Conservation (phyloP, 2,888 invertebrate genomes). For the Rhaphigaster nebulosa region DNA sequence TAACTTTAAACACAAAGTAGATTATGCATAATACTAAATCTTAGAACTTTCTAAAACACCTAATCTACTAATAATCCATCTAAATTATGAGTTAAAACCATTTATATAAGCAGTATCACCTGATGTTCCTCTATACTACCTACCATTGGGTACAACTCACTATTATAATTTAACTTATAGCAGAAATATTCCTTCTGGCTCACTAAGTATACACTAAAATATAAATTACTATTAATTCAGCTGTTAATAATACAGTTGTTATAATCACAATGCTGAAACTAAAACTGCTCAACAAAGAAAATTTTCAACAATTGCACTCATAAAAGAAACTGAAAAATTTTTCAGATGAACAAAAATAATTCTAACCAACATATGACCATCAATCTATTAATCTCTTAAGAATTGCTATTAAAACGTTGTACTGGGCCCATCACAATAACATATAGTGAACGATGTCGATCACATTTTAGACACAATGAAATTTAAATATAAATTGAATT, state of each 20-base stretch:
- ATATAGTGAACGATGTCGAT: background rate
- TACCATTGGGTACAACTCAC: slow-evolving; percentile 34
- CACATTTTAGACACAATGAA: background rate
- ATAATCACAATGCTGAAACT: background rate
- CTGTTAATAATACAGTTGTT: slow-evolving; percentile 38
- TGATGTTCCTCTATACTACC: slow-evolving; percentile 34
- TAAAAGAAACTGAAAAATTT: background rate
- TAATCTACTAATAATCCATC: background rate
- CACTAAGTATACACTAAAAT: background rate
- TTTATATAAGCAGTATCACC: slow-evolving; percentile 31
- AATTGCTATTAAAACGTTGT: background rate
- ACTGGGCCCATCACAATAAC: background rate
- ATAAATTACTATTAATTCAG: background rate
- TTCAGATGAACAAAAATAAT: background rate
- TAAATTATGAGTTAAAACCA: slow-evolving; percentile 4
- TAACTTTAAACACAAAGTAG: background rate
- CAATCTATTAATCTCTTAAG: background rate
- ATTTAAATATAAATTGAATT: background rate
- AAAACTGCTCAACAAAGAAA: background rate
- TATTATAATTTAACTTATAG: slow-evolving; percentile 16
- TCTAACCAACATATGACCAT: background rate
- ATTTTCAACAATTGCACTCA: background rate
- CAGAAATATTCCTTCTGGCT: background rate
- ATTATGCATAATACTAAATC: background rate
- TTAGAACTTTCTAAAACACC: background rate